A percentile compares a stretch with the other conserved stretches of the same genome.
phyloP scores from a whole-genome alignment of 2,113 vertebrate genomes.

The Pangasianodon hypophthalmus region DNA sequence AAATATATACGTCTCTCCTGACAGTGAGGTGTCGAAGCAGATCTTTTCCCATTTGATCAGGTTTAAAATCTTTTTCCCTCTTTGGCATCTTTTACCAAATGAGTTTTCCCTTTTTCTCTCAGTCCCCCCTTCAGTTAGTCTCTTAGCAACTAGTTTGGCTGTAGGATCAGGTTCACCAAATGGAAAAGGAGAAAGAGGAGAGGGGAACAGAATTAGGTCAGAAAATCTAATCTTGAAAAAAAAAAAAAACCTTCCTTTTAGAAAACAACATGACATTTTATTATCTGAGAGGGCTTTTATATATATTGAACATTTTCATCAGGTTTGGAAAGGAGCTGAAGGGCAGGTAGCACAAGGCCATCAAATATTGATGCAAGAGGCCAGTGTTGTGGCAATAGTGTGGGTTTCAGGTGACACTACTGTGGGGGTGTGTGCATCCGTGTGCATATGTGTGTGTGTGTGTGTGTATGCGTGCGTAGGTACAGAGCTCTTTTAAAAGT shows the following conservation, averaged over 20 bases:
- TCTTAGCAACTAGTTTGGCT: slow-evolving; percentile 51
- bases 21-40: neutral
- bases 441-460: neutral
- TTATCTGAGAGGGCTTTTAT: neutral
- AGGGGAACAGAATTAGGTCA: slow-evolving; percentile 27
- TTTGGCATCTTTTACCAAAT: slow-evolving; percentile 20
- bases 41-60: neutral
- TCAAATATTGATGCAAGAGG: slow-evolving; percentile 72
- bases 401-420: slow-evolving; percentile 72
- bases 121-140: slow-evolving; percentile 31
- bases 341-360: slow-evolving; percentile 57
- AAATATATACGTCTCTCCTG: neutral
- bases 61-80: neutral
- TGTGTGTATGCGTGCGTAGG: too few relatives aligned
- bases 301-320: slow-evolving; percentile 9
- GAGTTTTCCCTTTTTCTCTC: slow-evolving; percentile 6
- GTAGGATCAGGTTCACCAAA: slow-evolving; percentile 36
- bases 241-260: neutral
- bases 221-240: slow-evolving; percentile 16
- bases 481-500: neutral
- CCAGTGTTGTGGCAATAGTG: slow-evolving; percentile 58
- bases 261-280: neutral
- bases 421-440: neutral
- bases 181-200: slow-evolving; percentile 28
- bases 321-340: slow-evolving; percentile 38